Evolutionary conservation across 2,888 invertebrate species (phyloP).

Genomic region (Therioaphis trifolii): DNA sequence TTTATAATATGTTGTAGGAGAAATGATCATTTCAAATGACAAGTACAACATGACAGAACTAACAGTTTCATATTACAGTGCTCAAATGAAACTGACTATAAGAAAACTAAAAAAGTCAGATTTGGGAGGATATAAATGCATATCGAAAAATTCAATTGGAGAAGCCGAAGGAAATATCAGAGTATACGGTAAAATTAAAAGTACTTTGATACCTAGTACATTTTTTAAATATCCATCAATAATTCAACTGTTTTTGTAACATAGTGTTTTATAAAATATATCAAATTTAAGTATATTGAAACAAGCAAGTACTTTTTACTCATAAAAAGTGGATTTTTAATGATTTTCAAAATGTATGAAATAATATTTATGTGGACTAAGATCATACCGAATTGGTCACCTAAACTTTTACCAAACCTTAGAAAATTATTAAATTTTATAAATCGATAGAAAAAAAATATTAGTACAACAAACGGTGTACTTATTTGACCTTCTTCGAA

Average conservation of each 20-base stretch:
- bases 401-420: no score
- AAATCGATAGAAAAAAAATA: no score
- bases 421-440: no score
- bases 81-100: slow-evolving; percentile 72
- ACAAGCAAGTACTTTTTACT: no score
- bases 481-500: no score
- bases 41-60: slow-evolving; percentile 86
- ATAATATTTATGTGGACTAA: no score
- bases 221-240: not conserved
- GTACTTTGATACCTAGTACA: not conserved
- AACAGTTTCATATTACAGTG: slow-evolving; percentile 77
- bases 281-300: no score
- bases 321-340: no score
- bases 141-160: slow-evolving; percentile 91
- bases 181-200: slow-evolving; percentile 82
- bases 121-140: slow-evolving; percentile 89
- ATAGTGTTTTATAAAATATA: no score
- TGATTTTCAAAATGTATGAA: not conserved
- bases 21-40: slow-evolving; percentile 90
- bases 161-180: slow-evolving; percentile 90
- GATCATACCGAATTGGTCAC: no score
- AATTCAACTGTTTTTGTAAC: no score
- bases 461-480: no score
- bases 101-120: slow-evolving; percentile 80
- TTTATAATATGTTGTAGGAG: slow-evolving; percentile 73